Conservation (phyloP, 64 coral and sea anemone genomes). For the Trachythela sp. region DNA sequence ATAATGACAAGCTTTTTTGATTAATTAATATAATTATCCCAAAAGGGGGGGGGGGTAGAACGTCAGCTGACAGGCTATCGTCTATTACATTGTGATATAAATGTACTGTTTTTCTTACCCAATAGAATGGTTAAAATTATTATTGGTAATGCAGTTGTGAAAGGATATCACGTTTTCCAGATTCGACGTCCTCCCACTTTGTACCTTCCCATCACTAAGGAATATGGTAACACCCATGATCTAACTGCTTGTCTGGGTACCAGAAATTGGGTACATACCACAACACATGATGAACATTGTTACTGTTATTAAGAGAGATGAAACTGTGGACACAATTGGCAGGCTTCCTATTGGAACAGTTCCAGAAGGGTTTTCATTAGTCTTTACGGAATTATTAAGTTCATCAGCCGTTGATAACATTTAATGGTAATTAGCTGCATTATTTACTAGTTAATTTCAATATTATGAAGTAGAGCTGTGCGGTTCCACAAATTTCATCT, state of each 20-base stretch:
- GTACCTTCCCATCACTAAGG: constrained; percentile 6
- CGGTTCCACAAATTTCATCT: too few relatives aligned
- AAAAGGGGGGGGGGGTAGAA: too few relatives aligned
- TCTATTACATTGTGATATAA: neutral
- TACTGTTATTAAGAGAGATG: constrained; percentile 27
- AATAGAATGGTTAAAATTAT: neutral
- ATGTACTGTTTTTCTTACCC: neutral
- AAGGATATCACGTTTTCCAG: constrained; percentile 50
- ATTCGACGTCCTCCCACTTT: constrained; percentile 22
- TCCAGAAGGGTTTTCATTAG: constrained; percentile 39
- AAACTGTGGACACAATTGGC: constrained; percentile 48
- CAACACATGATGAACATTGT: neutral
- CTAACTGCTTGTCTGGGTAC: constrained; percentile 45
- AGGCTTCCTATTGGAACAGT: constrained; percentile 52
- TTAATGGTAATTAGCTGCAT: constrained; percentile 7
- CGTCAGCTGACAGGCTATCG: too few relatives aligned
- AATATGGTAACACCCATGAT: constrained; percentile 48
- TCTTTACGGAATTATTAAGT: constrained; percentile 36
- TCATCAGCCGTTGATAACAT: constrained; percentile 29
- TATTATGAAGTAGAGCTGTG: too few relatives aligned
- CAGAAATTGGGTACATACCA: constrained; percentile 28
- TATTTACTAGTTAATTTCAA: too few relatives aligned
- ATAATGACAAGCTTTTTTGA: too few relatives aligned
- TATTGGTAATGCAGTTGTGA: constrained; percentile 28
- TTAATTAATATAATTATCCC: too few relatives aligned